These are phyloP conservation scores for Clarias batrachus DNA, from an alignment of 2,113 vertebrate species.

Conservation along the genomic window DNA sequence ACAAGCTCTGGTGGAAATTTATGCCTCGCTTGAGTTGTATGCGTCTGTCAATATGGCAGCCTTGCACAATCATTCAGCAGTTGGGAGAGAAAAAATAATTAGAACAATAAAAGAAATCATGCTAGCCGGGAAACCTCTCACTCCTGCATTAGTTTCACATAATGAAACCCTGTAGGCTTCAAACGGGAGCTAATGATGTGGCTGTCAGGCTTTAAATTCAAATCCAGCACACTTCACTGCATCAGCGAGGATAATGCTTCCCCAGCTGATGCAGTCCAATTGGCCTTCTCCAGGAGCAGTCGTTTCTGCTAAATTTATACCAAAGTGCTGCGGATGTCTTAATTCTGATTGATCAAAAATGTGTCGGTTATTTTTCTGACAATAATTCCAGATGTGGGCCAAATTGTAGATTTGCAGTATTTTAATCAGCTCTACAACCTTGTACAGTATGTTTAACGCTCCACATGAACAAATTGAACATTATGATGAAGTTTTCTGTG, in stretches of 20 bases:
- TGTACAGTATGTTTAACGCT: no score
- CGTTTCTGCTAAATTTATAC: constrained; percentile 37
- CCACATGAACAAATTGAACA: not conserved
- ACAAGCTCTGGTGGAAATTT: constrained; percentile 10
- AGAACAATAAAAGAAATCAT: constrained; percentile 45
- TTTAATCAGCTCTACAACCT: no score
- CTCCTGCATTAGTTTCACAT: constrained; percentile 48
- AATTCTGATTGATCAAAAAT: not conserved
- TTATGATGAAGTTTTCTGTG: not conserved
- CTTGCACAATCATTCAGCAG: constrained; percentile 20
- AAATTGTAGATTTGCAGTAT: not conserved
- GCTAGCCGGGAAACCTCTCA: constrained; percentile 38
- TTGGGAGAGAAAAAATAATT: constrained; percentile 17
- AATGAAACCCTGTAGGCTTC: constrained; percentile 53
- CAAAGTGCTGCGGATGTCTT: not conserved
- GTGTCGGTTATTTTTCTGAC: not conserved
- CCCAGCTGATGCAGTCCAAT: constrained; percentile 46
- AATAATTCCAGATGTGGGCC: not conserved
- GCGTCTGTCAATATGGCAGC: constrained; percentile 2
- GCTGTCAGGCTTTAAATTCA: constrained; percentile 49
- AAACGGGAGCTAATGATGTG: constrained; percentile 56
- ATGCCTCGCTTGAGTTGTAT: constrained; percentile 8
- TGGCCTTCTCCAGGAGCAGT: constrained; percentile 23
- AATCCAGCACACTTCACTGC: constrained; percentile 53
- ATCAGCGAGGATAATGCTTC: constrained; percentile 50